phyloP scores from a whole-genome alignment of 2,113 vertebrate species.

The Oreochromis spilurus region DNA sequence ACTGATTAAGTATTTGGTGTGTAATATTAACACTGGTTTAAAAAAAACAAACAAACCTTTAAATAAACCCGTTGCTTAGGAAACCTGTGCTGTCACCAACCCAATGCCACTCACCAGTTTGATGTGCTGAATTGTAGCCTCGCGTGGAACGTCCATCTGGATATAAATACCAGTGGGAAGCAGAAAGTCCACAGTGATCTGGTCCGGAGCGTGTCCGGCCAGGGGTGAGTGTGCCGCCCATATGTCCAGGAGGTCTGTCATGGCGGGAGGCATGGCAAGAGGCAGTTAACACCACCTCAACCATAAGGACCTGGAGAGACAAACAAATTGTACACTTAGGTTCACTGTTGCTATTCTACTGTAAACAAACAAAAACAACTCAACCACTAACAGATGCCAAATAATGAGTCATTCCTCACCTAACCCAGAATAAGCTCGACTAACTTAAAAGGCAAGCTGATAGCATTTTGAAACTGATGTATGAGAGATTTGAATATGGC shows the following conservation, averaged over 20 bases:
- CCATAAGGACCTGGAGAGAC: slow-evolving; percentile 77
- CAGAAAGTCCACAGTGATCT: slow-evolving; percentile 89
- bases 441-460: not conserved
- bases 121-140: slow-evolving; percentile 92
- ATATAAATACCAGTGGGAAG: slow-evolving; percentile 97
- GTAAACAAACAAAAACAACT: not conserved
- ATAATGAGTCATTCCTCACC: not conserved
- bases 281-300: slow-evolving; percentile 79
- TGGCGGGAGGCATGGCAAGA: slow-evolving; percentile 94
- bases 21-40: not conserved
- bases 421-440: not conserved
- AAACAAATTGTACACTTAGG: not conserved
- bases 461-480: not conserved
- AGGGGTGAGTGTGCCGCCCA: slow-evolving; percentile 91
- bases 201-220: slow-evolving; percentile 78
- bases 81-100: not conserved
- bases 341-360: not conserved
- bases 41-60: not conserved
- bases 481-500: not conserved
- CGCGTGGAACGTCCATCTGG: slow-evolving; percentile 90
- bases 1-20: not conserved
- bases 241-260: slow-evolving; percentile 95
- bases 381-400: not conserved
- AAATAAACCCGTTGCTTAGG: not conserved
- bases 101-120: slow-evolving; percentile 81